phyloP scores from a whole-genome alignment of 2,113 vertebrate species.

The Tringa solitaria region DNA sequence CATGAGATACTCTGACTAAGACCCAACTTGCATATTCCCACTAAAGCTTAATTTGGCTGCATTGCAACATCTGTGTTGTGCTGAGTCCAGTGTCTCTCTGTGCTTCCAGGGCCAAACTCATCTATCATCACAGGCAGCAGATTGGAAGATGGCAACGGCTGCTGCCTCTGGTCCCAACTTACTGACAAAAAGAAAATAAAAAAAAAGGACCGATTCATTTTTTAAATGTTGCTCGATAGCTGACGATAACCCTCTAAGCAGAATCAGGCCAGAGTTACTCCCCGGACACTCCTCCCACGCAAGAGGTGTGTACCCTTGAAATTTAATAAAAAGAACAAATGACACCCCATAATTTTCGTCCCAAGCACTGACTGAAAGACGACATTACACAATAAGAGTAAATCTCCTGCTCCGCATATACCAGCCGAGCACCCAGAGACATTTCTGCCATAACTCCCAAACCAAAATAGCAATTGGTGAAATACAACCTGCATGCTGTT shows the following conservation, averaged over 20 bases:
- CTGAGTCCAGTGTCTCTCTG: constrained; percentile 65
- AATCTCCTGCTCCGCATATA: not conserved
- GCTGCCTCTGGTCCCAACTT: constrained; percentile 30
- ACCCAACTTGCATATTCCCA: constrained; percentile 59
- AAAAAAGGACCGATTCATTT: not conserved
- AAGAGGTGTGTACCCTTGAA: constrained; percentile 47
- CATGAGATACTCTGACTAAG: constrained; percentile 62
- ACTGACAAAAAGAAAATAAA: not conserved
- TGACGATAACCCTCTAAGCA: not conserved
- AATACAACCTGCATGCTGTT: constrained; percentile 74
- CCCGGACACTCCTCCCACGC: not conserved
- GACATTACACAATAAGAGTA: constrained; percentile 65
- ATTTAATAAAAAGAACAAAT: constrained; percentile 52
- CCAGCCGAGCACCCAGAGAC: constrained; percentile 46
- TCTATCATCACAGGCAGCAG: constrained; percentile 73
- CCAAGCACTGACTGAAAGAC: constrained; percentile 67
- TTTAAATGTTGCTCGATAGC: constrained; percentile 22
- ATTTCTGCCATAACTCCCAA: constrained; percentile 69
- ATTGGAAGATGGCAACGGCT: constrained; percentile 63
- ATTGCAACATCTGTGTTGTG: constrained; percentile 71
- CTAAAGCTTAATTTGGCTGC: constrained; percentile 67
- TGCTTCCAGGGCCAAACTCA: constrained; percentile 55
- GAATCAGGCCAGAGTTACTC: not conserved
- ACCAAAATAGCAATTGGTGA: constrained; percentile 76
- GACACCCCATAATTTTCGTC: constrained; percentile 11